Conservation (phyloP, 2,797 vertebrate species). For the Anabacerthia variegaticeps region DNA sequence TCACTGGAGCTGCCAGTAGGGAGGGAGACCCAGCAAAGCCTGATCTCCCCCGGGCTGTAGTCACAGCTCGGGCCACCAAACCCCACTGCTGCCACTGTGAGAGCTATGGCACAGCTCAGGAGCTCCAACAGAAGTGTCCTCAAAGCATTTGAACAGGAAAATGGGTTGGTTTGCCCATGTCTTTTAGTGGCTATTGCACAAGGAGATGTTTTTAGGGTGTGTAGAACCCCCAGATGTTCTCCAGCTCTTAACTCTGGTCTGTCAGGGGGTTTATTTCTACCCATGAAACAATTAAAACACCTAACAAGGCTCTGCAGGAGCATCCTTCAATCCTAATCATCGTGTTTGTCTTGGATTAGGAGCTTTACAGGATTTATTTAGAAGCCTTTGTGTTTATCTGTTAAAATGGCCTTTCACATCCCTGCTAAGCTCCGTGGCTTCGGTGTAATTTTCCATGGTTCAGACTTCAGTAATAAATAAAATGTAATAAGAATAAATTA, state of each 20-base stretch:
- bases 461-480: slow-evolving; percentile 61
- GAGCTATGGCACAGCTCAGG: background rate
- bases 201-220: background rate
- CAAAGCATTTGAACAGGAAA: background rate
- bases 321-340: slow-evolving; percentile 40
- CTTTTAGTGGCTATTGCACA: background rate
- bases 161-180: background rate
- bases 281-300: slow-evolving; percentile 33
- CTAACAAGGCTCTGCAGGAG: slow-evolving; percentile 51
- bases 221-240: background rate
- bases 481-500: slow-evolving; percentile 54
- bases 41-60: accelerated
- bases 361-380: slow-evolving; percentile 51
- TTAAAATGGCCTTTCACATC: slow-evolving; percentile 12
- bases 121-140: background rate
- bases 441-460: slow-evolving; percentile 44
- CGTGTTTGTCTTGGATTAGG: slow-evolving; percentile 63
- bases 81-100: background rate
- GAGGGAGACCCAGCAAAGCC: background rate
- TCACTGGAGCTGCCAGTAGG: background rate
- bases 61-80: background rate
- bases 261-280: slow-evolving; percentile 30
- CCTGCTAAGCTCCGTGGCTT: slow-evolving; percentile 35
- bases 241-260: background rate
- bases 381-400: slow-evolving; percentile 62